phyloP scores from a whole-genome alignment of 2,888 invertebrate species.

The Coleophora flavipennella region DNA sequence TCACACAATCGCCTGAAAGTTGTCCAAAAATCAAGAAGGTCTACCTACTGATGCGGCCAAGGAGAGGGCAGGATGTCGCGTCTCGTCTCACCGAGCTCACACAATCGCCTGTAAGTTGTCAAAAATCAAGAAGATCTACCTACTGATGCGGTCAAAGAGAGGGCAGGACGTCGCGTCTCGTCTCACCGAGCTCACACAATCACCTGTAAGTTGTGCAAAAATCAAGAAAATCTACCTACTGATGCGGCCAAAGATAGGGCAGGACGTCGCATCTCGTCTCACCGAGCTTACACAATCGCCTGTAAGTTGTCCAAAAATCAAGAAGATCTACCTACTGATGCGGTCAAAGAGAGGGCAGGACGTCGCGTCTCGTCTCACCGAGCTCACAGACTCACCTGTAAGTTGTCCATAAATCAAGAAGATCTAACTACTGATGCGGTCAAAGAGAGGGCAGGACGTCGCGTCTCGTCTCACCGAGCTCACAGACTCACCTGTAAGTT shows the following conservation, averaged over 20 bases:
- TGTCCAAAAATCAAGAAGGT: conserved; percentile 86
- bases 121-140: conserved; percentile 82
- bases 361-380: conserved; percentile 76
- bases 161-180: conserved; percentile 79
- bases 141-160: conserved; percentile 83
- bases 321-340: conserved; percentile 84
- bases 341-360: conserved; percentile 82
- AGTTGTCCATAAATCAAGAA: too few species aligned
- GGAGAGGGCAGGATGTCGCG: conserved; percentile 79
- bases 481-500: too few species aligned
- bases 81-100: conserved; percentile 79
- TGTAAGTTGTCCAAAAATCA: conserved; percentile 87
- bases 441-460: too few species aligned
- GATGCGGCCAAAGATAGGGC: conserved; percentile 83
- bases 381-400: conserved; percentile 82
- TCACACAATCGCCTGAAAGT: conserved; percentile 83
- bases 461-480: too few species aligned
- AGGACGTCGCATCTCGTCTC: conserved; percentile 77
- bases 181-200: conserved; percentile 79
- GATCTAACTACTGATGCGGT: too few species aligned
- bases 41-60: conserved; percentile 84
- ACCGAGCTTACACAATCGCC: conserved; percentile 81
- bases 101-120: conserved; percentile 77
- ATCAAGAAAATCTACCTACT: conserved; percentile 84
- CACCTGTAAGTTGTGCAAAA: conserved; percentile 86